phyloP scores from a whole-genome alignment of 2,888 invertebrate species.

The Ormyrus rosae region DNA sequence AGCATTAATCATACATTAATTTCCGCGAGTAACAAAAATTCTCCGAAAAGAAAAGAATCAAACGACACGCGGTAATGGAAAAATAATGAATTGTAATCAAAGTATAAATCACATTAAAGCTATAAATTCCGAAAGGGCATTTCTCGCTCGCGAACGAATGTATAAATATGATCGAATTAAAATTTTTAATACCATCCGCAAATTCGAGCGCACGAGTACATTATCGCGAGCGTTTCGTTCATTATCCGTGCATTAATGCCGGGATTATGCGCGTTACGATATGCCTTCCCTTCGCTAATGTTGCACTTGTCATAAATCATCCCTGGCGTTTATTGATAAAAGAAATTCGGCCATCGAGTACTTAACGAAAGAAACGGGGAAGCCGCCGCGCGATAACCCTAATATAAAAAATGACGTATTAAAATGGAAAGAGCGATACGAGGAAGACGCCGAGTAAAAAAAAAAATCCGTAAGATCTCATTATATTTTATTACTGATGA shows the following conservation, averaged over 20 bases:
- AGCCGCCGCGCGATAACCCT: not conserved
- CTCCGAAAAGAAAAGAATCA: no score
- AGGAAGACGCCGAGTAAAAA: conserved; percentile 35
- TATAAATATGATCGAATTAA: conserved; percentile 33
- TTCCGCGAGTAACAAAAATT: no score
- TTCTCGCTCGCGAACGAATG: no score
- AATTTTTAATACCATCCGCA: conserved; percentile 19
- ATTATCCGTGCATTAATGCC: conserved; percentile 33
- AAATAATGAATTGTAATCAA: no score
- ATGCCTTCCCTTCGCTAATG: conserved; percentile 7
- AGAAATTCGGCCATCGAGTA: not conserved
- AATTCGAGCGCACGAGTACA: not conserved
- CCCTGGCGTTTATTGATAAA: conserved; percentile 33
- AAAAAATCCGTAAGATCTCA: no score
- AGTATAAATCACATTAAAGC: no score
- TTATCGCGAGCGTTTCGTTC: conserved; percentile 29
- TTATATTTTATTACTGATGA: no score
- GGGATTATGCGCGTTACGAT: conserved; percentile 26
- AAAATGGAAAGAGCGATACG: not conserved
- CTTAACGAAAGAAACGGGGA: not conserved
- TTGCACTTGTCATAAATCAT: conserved; percentile 38
- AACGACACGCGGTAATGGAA: no score
- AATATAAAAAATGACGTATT: conserved; percentile 14
- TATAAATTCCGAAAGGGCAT: no score
- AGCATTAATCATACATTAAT: no score